Percentiles rank a stretch among this genome's conserved stretches.
These are phyloP conservation scores for Oriolus oriolus DNA, from an alignment of 2,113 vertebrate genomes.

Conservation along the genomic window DNA sequence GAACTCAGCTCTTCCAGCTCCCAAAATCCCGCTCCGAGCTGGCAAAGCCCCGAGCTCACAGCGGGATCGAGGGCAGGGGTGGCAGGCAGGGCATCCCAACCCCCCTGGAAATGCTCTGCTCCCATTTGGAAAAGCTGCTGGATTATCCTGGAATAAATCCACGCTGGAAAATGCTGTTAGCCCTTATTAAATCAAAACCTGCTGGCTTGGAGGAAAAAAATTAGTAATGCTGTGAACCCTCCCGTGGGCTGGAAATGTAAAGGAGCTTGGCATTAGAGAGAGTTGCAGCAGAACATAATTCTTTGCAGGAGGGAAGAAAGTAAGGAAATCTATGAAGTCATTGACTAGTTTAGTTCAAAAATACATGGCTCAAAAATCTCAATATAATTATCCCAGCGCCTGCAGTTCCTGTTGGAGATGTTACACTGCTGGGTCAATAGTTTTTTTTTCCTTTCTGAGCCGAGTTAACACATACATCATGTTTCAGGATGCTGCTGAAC, in stretches of 20 bases:
- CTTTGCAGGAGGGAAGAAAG: neutral
- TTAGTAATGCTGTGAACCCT: neutral
- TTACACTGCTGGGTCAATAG: neutral
- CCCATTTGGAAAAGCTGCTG: neutral
- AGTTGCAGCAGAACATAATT: neutral
- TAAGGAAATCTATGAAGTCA: constrained; percentile 2
- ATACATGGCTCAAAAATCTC: neutral
- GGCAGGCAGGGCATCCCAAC: neutral
- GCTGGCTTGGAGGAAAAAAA: neutral
- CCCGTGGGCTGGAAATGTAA: neutral
- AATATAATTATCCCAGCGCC: neutral
- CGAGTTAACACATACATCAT: neutral
- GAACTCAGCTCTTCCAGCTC: neutral
- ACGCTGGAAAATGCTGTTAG: neutral
- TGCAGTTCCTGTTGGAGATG: neutral
- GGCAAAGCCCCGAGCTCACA: neutral
- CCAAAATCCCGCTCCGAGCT: neutral
- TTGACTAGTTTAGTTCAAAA: neutral
- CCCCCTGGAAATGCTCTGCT: rapidly evolving
- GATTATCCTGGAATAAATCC: neutral
- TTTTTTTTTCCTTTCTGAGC: neutral
- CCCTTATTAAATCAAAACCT: neutral
- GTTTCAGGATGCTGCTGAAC: neutral
- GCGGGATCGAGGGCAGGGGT: neutral
- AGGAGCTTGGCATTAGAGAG: neutral